These are phyloP conservation scores for Cydia pomonella DNA, from an alignment of 1,140 invertebrate genomes.

Conservation along the genomic window DNA sequence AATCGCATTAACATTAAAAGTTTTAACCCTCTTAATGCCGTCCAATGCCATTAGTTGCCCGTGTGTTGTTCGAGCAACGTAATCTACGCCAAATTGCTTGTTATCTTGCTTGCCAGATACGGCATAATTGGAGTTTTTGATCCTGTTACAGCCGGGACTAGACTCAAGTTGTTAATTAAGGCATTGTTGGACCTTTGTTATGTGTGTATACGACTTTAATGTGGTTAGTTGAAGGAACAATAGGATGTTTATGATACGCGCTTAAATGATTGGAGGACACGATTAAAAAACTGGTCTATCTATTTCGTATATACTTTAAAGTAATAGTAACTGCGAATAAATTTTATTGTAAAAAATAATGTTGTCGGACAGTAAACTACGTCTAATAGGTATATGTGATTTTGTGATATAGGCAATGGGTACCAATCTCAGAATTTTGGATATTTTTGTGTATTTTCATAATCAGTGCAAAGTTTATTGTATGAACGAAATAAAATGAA, in stretches of 20 bases:
- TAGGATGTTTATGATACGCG: constrained; percentile 16
- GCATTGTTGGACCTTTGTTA: constrained; percentile 31
- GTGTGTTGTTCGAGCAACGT: constrained; percentile 27
- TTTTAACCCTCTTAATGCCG: constrained; percentile 25
- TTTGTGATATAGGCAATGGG: too few species aligned
- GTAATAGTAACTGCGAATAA: too few species aligned
- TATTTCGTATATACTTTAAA: too few species aligned
- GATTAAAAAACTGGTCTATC: not conserved
- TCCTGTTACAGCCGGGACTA: constrained; percentile 34
- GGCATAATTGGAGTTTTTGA: constrained; percentile 38
- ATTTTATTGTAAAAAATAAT: too few species aligned
- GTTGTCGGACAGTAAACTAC: too few species aligned
- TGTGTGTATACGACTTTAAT: constrained; percentile 25
- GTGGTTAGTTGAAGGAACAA: constrained; percentile 18
- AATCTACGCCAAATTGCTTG: constrained; percentile 36
- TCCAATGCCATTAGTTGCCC: constrained; percentile 25
- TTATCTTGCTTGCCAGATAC: constrained; percentile 29
- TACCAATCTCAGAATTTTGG: too few species aligned
- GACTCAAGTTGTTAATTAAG: constrained; percentile 35
- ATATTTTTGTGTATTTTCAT: too few species aligned
- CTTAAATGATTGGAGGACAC: not conserved
- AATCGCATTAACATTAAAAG: constrained; percentile 13
- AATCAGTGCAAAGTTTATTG: too few species aligned
- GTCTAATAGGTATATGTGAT: too few species aligned
- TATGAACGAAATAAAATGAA: too few species aligned